A percentile compares a stretch with the other conserved stretches of the same genome.
Evolutionary conservation across 2,797 vertebrate species (phyloP).

Genomic region (Acanthiza pusilla): DNA sequence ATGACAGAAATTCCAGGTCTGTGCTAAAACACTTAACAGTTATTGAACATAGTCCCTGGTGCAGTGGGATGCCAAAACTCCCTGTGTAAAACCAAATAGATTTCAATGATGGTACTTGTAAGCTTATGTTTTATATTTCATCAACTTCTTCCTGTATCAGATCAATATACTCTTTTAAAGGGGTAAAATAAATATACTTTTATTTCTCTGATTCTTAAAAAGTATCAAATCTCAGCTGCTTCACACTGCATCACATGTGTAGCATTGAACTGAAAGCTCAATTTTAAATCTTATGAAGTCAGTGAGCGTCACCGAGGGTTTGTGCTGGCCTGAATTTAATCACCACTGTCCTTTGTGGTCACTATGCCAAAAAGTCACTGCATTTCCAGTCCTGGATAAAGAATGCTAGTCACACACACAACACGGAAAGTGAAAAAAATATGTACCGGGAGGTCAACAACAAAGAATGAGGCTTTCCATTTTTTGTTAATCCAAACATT

Average conservation of each 20-base stretch:
- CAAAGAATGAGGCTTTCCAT: background rate
- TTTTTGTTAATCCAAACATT: slow-evolving; percentile 47
- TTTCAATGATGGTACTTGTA: background rate
- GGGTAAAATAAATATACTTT: background rate
- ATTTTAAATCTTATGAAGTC: background rate
- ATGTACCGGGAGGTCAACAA: background rate
- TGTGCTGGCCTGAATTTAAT: background rate
- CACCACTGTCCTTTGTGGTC: background rate
- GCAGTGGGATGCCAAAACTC: background rate
- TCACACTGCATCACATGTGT: background rate
- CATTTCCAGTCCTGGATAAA: background rate
- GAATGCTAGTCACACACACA: background rate
- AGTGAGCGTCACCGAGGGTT: background rate
- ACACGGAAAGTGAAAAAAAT: background rate
- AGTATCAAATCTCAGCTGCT: background rate
- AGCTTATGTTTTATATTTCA: background rate
- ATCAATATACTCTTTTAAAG: background rate
- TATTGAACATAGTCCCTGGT: background rate
- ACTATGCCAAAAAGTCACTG: background rate
- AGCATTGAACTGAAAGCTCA: background rate
- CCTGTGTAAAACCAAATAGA: background rate
- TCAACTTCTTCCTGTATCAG: background rate
- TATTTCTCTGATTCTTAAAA: background rate
- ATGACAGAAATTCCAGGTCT: background rate
- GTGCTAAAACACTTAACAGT: background rate